phyloP scores from a whole-genome alignment of 2,113 vertebrate species.

The Cisticola juncidis region DNA sequence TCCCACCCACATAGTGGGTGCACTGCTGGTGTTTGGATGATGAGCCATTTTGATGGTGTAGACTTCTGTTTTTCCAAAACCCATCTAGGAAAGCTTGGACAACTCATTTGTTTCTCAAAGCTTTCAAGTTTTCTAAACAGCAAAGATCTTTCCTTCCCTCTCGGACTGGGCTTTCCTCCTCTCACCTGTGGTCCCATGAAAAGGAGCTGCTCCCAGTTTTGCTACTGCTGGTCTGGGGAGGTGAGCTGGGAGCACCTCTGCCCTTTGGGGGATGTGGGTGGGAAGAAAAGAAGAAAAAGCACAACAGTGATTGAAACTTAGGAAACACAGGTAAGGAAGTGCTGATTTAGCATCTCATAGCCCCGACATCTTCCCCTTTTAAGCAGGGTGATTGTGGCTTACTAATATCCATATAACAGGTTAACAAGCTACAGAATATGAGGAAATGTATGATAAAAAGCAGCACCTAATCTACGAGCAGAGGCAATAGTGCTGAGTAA shows the following conservation, averaged over 20 bases:
- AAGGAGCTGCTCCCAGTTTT: not conserved
- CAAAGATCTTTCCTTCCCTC: not conserved
- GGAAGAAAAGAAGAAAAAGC: not conserved
- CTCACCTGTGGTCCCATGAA: not conserved
- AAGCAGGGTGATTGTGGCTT: not conserved
- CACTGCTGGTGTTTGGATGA: not conserved
- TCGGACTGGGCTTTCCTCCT: not conserved
- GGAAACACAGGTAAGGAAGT: not conserved
- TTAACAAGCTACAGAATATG: not conserved
- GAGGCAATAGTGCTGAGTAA: slow-evolving; percentile 6
- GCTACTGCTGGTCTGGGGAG: not conserved
- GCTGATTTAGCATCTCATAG: not conserved
- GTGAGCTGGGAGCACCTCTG: not conserved
- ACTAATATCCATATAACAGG: not conserved
- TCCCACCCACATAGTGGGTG: not conserved
- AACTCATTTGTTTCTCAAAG: not conserved
- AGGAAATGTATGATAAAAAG: not conserved
- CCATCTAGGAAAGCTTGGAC: not conserved
- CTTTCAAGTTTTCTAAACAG: not conserved
- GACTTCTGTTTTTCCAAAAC: not conserved
- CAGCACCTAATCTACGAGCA: not conserved
- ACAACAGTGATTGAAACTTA: not conserved
- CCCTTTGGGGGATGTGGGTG: not conserved
- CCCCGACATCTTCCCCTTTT: not conserved
- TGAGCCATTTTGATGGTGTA: not conserved